Percentiles rank a stretch among this genome's conserved stretches.
phyloP scores from a whole-genome alignment of 2,797 vertebrate species.

The Delichon dasypus region DNA sequence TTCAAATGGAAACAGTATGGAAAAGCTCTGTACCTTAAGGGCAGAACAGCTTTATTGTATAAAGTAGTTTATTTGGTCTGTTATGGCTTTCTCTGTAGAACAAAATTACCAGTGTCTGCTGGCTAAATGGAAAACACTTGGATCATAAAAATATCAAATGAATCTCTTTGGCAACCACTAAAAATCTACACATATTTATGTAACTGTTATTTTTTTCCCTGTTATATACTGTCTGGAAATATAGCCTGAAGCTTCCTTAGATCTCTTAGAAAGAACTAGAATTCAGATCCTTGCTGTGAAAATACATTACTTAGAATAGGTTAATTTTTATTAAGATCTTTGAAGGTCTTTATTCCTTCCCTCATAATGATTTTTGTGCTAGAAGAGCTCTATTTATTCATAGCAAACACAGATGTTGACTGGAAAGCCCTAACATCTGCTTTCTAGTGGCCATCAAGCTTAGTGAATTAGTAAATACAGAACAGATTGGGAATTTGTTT shows the following conservation, averaged over 20 bases:
- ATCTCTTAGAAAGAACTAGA: constrained; percentile 3
- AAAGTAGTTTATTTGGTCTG: constrained; percentile 54
- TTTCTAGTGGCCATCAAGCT: not conserved
- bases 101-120: constrained; percentile 56
- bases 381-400: not conserved
- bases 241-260: constrained; percentile 27
- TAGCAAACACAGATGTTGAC: constrained; percentile 10
- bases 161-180: constrained; percentile 42
- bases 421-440: constrained; percentile 20
- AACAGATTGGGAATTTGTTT: not conserved
- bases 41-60: constrained; percentile 50
- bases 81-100: constrained; percentile 51
- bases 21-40: constrained; percentile 50
- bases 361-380: not conserved
- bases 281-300: constrained; percentile 1
- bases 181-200: constrained; percentile 52
- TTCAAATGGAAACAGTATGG: constrained; percentile 37
- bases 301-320: not conserved
- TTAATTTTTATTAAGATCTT: constrained; percentile 48
- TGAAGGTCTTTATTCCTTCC: not conserved
- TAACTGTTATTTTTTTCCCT: constrained; percentile 23
- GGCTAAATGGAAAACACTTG: constrained; percentile 65
- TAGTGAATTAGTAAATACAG: constrained; percentile 22
- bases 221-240: constrained; percentile 44
- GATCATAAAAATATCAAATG: constrained; percentile 67